Base-by-base conservation (phyloP, 2,888 invertebrate species). In the Scelioninae gen. 1 region DNA sequence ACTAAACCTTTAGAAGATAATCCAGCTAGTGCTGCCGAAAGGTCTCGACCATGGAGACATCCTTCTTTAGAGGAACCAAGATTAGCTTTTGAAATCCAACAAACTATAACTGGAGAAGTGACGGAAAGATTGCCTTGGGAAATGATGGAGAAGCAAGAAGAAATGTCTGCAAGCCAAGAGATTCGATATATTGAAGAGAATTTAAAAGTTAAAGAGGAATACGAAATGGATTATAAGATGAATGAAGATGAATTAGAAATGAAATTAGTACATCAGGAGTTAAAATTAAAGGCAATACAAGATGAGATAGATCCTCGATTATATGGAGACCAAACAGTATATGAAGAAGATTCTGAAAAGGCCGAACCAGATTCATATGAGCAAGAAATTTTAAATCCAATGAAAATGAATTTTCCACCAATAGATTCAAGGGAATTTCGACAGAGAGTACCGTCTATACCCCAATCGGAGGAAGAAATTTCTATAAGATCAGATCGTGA, bases 401-500 rank as follows among this genome's bases (percentile, higher is more conserved):
- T 62, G 58, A 80, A 56, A 72, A 84, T 76, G 72, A 82, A 58
- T 5, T 90, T 90, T 32, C 86, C 86, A 9, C 86, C 88, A 6
- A 88, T 90, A 10, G 90, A 90, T 63, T 89, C 90, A 0, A 86
- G 87, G 92, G 93, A 83, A 4, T 85, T 86, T 31, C 63, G 78
- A 4, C 55, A 65, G 0, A 79, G 75, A 31, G 49, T 47, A 1
- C 29, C 83, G n/a, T 85, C 85, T 0, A 43, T 75, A 0, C 77
- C 82, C 0, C 51, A 78, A 13, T 86, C 86, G 7, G 86, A 89
- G 16, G 87, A 85, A 5, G 90, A 89, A 5, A 87, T 87, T 1
- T 83, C 87, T 7, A 90, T 91, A 8, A 88, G 92, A 43, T 92
- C 93, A 0, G 93, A 93, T 79, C 93, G 93, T 60, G 94, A 93